Evolutionary conservation across 2,888 invertebrate genomes (phyloP), one percentile per base, ranked within the genome.

Genomic region (Drosophila atripex): DNA sequence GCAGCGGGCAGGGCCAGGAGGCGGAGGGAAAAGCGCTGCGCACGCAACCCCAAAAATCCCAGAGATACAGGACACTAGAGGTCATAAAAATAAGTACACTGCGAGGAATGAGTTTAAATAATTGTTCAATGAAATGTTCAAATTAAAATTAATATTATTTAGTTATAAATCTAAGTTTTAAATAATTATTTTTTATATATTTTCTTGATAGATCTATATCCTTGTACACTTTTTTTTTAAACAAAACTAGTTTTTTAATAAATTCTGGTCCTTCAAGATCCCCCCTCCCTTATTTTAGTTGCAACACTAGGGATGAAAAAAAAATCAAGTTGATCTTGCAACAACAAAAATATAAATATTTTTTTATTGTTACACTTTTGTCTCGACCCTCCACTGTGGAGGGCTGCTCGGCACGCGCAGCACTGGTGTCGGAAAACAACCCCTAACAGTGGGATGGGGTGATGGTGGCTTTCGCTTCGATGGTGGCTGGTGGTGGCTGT

Each of bases 331-430:
- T 43, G 43, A 18, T 43, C 43, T 43, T 39, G 8, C n/a, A 39
- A 18, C 16, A 16, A 16, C 6, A 39, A 39, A 9, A 18, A 35
- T 1, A 35, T 14, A 35, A 0, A 35, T 35, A 14, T 6, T 35
- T 7, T 14, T 35, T n/a, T 2, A 41, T 9, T 11, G 28, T n/a
- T 8, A 16, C 55, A 41, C 39, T 43, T 63, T 51, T 43, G 60
- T 51, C 39, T 38, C 9, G 46, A 64, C 2, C 63, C 75, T 54
- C 39, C 61, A 73, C 56, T 83, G 77, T 80, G 35, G 41, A 14
- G 39, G 53, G 39, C 46, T 64, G 75, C 39, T 50, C 50, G 73
- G 61, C 79, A 80, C 79, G 82, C 82, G 80, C 84, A 84, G 77
- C 39, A 18, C 30, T 25, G 49, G 0, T 11, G 11, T 5, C 14